A percentile compares a stretch with the other conserved stretches of the same genome.
Evolutionary conservation across 1,140 invertebrate genomes (phyloP).

Genomic region (Drosophila malerkotliana): DNA sequence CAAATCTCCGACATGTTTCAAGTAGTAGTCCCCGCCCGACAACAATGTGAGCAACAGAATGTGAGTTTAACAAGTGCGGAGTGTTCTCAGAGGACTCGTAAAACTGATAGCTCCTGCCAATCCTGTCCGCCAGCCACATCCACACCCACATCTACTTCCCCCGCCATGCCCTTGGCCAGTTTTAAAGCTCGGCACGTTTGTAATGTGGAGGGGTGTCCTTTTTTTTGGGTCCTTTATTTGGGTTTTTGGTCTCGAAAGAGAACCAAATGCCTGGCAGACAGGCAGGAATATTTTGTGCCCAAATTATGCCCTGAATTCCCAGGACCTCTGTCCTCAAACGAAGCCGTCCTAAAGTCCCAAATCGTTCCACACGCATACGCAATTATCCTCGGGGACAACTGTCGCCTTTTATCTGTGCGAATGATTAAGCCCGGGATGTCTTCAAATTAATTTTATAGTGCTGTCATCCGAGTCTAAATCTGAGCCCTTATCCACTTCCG

Average conservation of each 20-base stretch:
- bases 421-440: slow-evolving; percentile 75
- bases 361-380: slow-evolving; percentile 65
- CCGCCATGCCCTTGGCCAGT: slow-evolving; percentile 30
- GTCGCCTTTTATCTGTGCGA: slow-evolving; percentile 76
- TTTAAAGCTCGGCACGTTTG: slow-evolving; percentile 76
- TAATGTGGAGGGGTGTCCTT: slow-evolving; percentile 3
- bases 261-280: slow-evolving; percentile 20
- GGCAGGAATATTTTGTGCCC: slow-evolving; percentile 69
- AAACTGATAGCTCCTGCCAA: slow-evolving; percentile 65
- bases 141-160: neutral
- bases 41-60: slow-evolving; percentile 36
- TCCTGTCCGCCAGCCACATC: neutral
- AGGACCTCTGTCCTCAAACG: neutral
- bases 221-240: slow-evolving; percentile 4
- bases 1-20: slow-evolving; percentile 76
- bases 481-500: slow-evolving; percentile 1
- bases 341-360: slow-evolving; percentile 20
- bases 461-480: slow-evolving; percentile 15
- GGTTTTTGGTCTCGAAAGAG: slow-evolving; percentile 10
- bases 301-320: slow-evolving; percentile 75
- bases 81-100: slow-evolving; percentile 71
- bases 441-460: slow-evolving; percentile 80
- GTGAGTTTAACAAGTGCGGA: slow-evolving; percentile 71
- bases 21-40: slow-evolving; percentile 24
- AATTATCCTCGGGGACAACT: slow-evolving; percentile 77